phyloP scores from a whole-genome alignment of 2,888 invertebrate species.

The Isotomurus palustris region DNA sequence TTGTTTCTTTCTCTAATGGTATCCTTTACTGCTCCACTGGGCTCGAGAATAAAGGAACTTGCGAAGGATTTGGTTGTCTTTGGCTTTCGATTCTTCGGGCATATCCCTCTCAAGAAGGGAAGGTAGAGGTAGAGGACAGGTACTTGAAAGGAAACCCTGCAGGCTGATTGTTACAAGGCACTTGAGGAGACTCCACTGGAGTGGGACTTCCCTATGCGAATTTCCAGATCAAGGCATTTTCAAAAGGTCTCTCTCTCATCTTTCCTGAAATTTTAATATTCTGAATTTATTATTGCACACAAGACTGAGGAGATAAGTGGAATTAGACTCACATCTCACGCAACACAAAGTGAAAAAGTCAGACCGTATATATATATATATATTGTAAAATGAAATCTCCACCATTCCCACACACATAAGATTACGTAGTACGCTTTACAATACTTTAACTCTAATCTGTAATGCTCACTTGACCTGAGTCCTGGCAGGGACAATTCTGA shows the following conservation, averaged over 20 bases:
- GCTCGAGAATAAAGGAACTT: background rate
- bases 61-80: background rate
- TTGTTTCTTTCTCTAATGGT: background rate
- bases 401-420: too few species aligned
- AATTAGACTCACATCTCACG: too few species aligned
- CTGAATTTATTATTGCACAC: background rate
- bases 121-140: background rate
- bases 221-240: slow-evolving; percentile 26
- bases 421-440: too few species aligned
- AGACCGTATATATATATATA: too few species aligned
- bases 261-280: background rate
- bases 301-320: too few species aligned
- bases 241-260: slow-evolving; percentile 17
- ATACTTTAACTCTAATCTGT: too few species aligned
- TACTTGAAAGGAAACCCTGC: slow-evolving; percentile 29
- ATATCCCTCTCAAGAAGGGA: background rate
- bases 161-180: slow-evolving; percentile 31
- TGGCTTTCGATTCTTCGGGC: background rate
- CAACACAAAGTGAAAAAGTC: too few species aligned
- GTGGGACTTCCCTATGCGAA: slow-evolving; percentile 23
- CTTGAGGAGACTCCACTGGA: slow-evolving; percentile 29
- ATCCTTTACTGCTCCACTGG: background rate
- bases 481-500: too few species aligned
- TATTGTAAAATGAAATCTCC: too few species aligned
- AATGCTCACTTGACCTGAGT: too few species aligned